Percentiles rank a stretch among this genome's conserved stretches.
Conservation (phyloP, 35 echinoderm and acorn worm genomes). For the Strongylocentrotus purpuratus region DNA sequence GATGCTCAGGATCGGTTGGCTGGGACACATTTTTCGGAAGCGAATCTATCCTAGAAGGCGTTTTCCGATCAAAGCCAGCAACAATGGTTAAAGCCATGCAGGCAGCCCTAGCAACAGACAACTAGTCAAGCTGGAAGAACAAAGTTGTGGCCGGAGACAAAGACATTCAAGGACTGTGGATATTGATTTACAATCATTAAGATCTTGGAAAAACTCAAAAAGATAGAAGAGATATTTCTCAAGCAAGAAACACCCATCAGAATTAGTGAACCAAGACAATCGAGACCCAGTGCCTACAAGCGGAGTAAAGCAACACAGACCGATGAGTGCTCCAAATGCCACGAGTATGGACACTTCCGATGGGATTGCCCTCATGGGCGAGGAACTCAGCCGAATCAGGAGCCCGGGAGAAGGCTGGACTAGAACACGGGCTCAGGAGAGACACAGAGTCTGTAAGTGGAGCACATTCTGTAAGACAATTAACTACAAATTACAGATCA, state of each 20-base stretch:
- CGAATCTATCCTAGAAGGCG: background rate
- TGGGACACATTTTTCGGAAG: slow-evolving; percentile 14
- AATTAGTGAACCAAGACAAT: background rate
- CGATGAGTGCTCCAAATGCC: background rate
- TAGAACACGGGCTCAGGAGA: too few species aligned
- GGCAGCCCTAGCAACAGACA: slow-evolving; percentile 33
- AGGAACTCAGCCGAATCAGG: background rate
- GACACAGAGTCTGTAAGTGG: too few species aligned
- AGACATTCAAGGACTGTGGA: background rate
- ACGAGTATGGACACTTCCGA: background rate
- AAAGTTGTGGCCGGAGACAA: background rate
- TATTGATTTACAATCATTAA: background rate
- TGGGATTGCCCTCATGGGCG: background rate
- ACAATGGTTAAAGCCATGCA: slow-evolving; percentile 43
- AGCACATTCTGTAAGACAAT: too few species aligned
- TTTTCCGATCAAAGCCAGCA: slow-evolving; percentile 3
- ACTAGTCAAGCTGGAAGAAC: slow-evolving; percentile 1
- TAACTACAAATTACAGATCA: too few species aligned
- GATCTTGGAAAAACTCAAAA: background rate
- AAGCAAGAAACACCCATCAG: too few species aligned
- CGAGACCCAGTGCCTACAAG: background rate
- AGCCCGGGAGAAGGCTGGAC: too few species aligned
- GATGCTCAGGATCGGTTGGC: background rate
- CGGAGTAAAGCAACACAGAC: background rate
- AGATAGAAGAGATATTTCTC: too few species aligned